These are phyloP conservation scores for Sphaerodactylus townsendi DNA, from an alignment of 2,113 vertebrate genomes.

Conservation along the genomic window DNA sequence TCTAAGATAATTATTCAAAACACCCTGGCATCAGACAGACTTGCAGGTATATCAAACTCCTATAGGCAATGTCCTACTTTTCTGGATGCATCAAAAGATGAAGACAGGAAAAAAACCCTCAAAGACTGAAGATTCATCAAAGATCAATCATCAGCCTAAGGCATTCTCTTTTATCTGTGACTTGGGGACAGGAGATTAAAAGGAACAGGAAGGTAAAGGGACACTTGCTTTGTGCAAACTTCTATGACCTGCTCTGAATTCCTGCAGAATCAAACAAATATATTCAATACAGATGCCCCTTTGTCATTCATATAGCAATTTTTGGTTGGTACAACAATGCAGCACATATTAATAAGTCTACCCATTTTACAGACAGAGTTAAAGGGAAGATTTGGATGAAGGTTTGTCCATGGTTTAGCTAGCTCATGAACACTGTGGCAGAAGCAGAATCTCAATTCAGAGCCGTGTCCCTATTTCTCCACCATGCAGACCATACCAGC, in stretches of 20 bases:
- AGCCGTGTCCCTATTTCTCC: not conserved
- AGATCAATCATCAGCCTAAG: slow-evolving; percentile 23
- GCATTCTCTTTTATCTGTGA: slow-evolving; percentile 30
- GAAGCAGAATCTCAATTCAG: not conserved
- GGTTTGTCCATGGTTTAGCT: not conserved
- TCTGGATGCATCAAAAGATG: not conserved
- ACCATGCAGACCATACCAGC: not conserved
- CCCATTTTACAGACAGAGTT: not conserved
- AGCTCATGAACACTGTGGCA: not conserved
- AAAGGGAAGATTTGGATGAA: not conserved
- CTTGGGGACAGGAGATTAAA: slow-evolving; percentile 25
- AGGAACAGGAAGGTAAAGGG: not conserved
- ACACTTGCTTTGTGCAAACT: slow-evolving; percentile 11
- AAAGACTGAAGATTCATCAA: slow-evolving; percentile 3
- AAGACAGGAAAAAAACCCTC: not conserved
- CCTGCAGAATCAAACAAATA: not conserved
- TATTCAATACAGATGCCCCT: not conserved
- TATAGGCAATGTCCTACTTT: not conserved
- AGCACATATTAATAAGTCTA: not conserved
- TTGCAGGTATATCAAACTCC: not conserved
- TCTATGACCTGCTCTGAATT: slow-evolving; percentile 5
- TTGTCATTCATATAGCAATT: not conserved
- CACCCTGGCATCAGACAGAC: not conserved
- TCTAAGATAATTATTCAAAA: not conserved
- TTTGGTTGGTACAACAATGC: not conserved